Base-by-base conservation (phyloP, 1,140 invertebrate genomes). In the Drosophila grimshawi region DNA sequence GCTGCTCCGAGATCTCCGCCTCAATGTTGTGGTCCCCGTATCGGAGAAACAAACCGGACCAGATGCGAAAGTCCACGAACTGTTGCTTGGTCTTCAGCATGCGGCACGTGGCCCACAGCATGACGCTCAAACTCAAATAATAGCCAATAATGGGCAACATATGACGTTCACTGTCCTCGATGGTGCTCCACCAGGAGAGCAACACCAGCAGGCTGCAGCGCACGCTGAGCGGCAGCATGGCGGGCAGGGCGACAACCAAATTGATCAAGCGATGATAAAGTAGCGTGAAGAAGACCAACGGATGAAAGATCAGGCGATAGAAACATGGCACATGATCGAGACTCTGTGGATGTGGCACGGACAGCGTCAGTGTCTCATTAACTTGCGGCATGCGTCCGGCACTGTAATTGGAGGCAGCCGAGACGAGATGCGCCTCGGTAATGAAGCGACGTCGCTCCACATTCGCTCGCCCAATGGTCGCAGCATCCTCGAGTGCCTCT, bases 321-420 rank as follows among this genome's bases (percentile, higher is more conserved):
- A 96, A 92, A 3, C 95, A 92, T 0, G 96, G 95, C 55, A 96
- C 93, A 56, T 95, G 94, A 79, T 96, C 95, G 33, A 96, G 79
- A 6, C 94, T 93, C 64, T 94, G 93, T 57, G 95, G 93, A 71
- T 94, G 93, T 0, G 95, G 95, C 69, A 96, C 94, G 3, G 95
- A 94, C 3, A 97, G 93, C 43, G 95, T 96, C 4, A 97, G 92
- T 10, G 95, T 95, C 46, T 95, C 94, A 60, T 96, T 96, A 30
- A 97, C 95, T 53, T 95, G 92, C 2, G 97, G 97, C 63, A 97
- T 92, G 61, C 96, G 94, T 8, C 97, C 96, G 41, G 95, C 95
- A 10, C 96, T 95, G 68, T 97, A 97, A 81, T 95, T 95, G 8
- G 96, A 95, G 5, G 97, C 97, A 1, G 97, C 97, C 3, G 96